A percentile compares a stretch with the other conserved stretches of the same genome.
These are phyloP conservation scores for Encarsia formosa DNA, from an alignment of 2,888 invertebrate genomes.

Conservation along the genomic window DNA sequence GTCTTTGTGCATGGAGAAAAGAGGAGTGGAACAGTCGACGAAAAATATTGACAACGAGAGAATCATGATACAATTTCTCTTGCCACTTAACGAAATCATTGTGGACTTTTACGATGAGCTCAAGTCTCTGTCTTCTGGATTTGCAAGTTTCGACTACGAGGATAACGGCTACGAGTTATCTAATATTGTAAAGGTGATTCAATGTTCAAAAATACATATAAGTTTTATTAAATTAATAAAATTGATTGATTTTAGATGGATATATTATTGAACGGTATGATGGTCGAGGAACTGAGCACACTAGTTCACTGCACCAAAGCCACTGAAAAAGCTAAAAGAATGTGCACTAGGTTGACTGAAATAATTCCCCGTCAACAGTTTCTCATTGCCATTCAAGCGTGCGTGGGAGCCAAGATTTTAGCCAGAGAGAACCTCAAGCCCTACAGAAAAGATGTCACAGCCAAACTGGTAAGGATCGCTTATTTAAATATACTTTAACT, in stretches of 20 bases:
- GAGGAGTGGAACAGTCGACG: slow-evolving; percentile 68
- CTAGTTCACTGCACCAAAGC: slow-evolving; percentile 74
- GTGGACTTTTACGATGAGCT: slow-evolving; percentile 91
- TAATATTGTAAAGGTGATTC: slow-evolving; percentile 70
- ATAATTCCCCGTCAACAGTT: slow-evolving; percentile 79
- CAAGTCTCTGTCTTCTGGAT: slow-evolving; percentile 88
- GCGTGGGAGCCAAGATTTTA: slow-evolving; percentile 71
- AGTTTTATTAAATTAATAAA: neutral
- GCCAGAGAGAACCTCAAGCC: slow-evolving; percentile 84
- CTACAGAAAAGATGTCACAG: slow-evolving; percentile 87
- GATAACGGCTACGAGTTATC: slow-evolving; percentile 78
- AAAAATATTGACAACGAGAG: slow-evolving; percentile 78
- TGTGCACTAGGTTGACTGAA: slow-evolving; percentile 74
- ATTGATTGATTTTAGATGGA: slow-evolving; percentile 59
- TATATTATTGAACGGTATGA: slow-evolving; percentile 72
- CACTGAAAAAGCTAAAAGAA: slow-evolving; percentile 60
- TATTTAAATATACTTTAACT: too few relatives aligned
- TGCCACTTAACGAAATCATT: slow-evolving; percentile 91
- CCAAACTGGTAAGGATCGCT: slow-evolving; percentile 70
- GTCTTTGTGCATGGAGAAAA: slow-evolving; percentile 68
- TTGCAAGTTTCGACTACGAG: slow-evolving; percentile 93
- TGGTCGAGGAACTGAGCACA: slow-evolving; percentile 79
- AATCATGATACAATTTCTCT: slow-evolving; percentile 73
- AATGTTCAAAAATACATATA: slow-evolving; percentile 1
- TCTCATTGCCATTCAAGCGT: slow-evolving; percentile 81